Evolutionary conservation across 2,888 invertebrate species (phyloP).

Genomic region (Ectobius pallidus): DNA sequence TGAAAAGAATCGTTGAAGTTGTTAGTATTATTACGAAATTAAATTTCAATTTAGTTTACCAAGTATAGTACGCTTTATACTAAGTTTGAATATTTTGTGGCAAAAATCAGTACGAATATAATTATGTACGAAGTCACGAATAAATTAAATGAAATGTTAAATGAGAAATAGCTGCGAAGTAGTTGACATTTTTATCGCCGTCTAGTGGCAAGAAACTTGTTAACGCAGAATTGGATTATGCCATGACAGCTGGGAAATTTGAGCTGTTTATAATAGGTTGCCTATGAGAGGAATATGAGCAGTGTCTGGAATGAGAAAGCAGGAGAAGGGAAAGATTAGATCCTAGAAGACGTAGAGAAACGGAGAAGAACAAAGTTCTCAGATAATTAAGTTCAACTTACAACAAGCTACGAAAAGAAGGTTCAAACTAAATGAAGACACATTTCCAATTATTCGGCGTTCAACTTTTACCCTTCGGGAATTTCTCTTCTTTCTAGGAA

Average conservation of each 20-base stretch:
- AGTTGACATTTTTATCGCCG: too few species aligned
- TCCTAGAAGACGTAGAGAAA: background rate
- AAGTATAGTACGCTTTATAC: too few species aligned
- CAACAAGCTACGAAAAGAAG: background rate
- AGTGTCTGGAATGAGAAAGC: background rate
- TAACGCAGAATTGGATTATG: background rate
- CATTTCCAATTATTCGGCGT: slow-evolving; percentile 18
- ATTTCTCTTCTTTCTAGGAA: background rate
- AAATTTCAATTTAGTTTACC: too few species aligned
- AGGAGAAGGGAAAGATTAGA: background rate
- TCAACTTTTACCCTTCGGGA: background rate
- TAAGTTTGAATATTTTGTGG: too few species aligned
- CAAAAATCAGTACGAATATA: too few species aligned
- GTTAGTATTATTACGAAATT: too few species aligned
- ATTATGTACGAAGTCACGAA: too few species aligned
- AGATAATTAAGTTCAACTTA: slow-evolving; percentile 20
- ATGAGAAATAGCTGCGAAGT: too few species aligned
- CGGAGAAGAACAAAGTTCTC: background rate
- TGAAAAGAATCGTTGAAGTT: too few species aligned
- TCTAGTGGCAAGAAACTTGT: too few species aligned
- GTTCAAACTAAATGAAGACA: slow-evolving; percentile 14
- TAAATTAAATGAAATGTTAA: too few species aligned
- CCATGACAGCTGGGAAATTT: background rate
- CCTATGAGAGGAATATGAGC: background rate
- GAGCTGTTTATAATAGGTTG: background rate